These are phyloP conservation scores for Mareca strepera DNA, from an alignment of 2,797 vertebrate species.

Conservation along the genomic window DNA sequence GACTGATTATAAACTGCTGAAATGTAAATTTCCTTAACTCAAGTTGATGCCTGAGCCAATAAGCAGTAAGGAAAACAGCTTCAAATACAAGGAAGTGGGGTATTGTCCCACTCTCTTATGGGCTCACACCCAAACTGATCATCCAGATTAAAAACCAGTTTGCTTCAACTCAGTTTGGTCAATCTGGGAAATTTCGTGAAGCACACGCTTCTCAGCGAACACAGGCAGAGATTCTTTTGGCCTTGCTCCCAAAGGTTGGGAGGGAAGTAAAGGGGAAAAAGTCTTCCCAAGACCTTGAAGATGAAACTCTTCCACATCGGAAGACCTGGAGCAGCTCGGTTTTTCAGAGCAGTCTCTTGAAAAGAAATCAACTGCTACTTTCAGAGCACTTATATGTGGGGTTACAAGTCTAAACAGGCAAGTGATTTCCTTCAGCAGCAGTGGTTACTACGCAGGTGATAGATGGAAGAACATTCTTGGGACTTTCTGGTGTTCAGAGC, in stretches of 20 bases:
- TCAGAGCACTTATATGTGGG: conserved; percentile 3
- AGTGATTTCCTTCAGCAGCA: not conserved
- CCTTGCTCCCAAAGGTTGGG: not conserved
- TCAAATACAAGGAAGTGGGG: not conserved
- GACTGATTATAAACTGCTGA: not conserved
- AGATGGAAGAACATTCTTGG: not conserved
- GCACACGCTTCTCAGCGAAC: not conserved
- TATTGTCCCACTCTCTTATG: not conserved
- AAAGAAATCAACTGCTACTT: not conserved
- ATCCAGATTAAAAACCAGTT: not conserved
- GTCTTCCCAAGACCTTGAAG: conserved; percentile 55
- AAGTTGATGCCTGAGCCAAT: not conserved
- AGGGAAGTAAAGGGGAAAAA: not conserved
- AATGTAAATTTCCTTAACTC: not conserved
- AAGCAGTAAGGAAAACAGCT: not conserved
- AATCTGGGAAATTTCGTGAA: not conserved
- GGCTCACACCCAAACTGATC: not conserved
- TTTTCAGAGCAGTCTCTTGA: conserved; percentile 18
- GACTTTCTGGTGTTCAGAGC: conserved; percentile 9
- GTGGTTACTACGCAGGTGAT: not conserved
- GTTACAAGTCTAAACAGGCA: conserved; percentile 35
- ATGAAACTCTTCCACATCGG: not conserved
- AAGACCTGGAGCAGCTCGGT: not conserved
- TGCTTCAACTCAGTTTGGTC: not conserved
- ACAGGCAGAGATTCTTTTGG: not conserved